Conservation (phyloP, 2,113 vertebrate genomes). For the Anoplopoma fimbria region DNA sequence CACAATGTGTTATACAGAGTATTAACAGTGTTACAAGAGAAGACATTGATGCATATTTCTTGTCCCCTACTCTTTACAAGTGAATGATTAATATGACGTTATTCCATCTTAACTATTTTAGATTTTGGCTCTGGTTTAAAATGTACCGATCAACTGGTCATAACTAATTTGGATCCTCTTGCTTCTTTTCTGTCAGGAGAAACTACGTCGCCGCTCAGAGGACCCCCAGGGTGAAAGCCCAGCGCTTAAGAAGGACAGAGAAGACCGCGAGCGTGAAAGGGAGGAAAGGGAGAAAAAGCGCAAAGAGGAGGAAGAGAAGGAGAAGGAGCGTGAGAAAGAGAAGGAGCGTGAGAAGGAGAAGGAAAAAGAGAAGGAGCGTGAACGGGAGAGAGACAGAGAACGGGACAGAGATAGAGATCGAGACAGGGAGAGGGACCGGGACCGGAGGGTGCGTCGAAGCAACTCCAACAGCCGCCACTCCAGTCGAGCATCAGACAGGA, state of each 20-base stretch:
- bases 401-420: slow-evolving; percentile 83
- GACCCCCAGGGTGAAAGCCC: slow-evolving; percentile 80
- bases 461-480: slow-evolving; percentile 94
- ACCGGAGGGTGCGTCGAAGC: slow-evolving; percentile 92
- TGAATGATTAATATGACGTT: not conserved
- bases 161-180: not conserved
- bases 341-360: slow-evolving; percentile 88
- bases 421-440: slow-evolving; percentile 87
- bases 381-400: slow-evolving; percentile 85
- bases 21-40: not conserved
- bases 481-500: slow-evolving; percentile 92
- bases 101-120: not conserved
- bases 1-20: not conserved
- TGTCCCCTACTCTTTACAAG: not conserved
- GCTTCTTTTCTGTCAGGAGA: slow-evolving; percentile 74
- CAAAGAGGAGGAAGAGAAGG: slow-evolving; percentile 87
- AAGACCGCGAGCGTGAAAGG: slow-evolving; percentile 76
- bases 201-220: slow-evolving; percentile 84
- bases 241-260: slow-evolving; percentile 75
- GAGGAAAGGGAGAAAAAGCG: slow-evolving; percentile 90
- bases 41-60: not conserved
- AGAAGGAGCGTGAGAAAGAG: slow-evolving; percentile 87
- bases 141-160: not conserved
- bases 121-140: not conserved
- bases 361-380: slow-evolving; percentile 88